Conservation (phyloP, 2,888 invertebrate species). For the Drosophila differens region DNA sequence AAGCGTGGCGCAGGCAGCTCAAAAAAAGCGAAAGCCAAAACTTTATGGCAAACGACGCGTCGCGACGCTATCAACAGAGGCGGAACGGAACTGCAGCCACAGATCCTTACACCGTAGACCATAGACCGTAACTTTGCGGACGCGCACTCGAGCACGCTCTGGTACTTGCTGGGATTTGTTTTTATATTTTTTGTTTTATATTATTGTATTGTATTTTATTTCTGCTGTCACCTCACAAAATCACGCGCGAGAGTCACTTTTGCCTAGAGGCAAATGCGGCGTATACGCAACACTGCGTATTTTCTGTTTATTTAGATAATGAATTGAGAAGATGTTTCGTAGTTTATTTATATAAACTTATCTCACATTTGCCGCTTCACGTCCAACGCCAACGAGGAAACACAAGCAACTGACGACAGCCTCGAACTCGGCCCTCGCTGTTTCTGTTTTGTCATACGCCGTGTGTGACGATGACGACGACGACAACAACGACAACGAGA, state of each 20-base stretch:
- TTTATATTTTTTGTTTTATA: conserved; percentile 20
- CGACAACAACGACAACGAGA: conserved; percentile 12
- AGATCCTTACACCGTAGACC: conserved; percentile 1
- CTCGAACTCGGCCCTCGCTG: conserved; percentile 38
- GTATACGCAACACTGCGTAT: conserved; percentile 37
- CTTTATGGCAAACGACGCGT: conserved; percentile 39
- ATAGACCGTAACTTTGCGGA: conserved; percentile 31
- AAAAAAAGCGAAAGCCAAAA: conserved; percentile 59
- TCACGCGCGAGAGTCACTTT: conserved; percentile 20
- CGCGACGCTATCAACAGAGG: conserved; percentile 11
- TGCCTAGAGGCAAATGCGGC: conserved; percentile 21
- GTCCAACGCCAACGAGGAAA: conserved; percentile 71
- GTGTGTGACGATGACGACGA: conserved; percentile 28
- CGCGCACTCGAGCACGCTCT: conserved; percentile 67
- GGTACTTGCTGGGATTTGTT: conserved; percentile 56
- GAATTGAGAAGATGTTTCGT: conserved; percentile 25
- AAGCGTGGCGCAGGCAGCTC: conserved; percentile 37
- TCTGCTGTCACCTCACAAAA: conserved; percentile 20
- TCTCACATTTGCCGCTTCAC: conserved; percentile 52
- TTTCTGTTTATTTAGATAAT: conserved; percentile 35
- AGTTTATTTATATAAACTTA: conserved; percentile 5
- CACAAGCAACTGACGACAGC: conserved; percentile 72
- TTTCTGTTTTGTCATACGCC: conserved; percentile 55
- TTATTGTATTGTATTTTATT: not conserved
- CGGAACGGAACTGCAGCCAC: conserved; percentile 25